phyloP scores from a whole-genome alignment of 2,888 invertebrate species.

The Ophioninae sp. region DNA sequence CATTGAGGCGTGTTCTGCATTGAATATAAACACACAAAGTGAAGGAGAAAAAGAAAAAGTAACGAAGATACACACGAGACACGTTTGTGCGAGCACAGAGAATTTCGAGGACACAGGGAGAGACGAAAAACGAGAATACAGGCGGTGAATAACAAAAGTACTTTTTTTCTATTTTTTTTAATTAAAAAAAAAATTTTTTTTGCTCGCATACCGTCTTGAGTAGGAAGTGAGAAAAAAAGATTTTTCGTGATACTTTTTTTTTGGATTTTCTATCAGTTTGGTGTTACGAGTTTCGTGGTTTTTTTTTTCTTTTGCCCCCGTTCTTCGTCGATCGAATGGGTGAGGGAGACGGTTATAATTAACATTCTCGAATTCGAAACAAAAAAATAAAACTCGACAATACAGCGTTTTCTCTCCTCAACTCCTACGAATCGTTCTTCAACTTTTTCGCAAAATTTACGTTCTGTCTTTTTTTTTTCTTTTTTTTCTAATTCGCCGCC shows the following conservation, averaged over 20 bases:
- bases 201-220: not conserved
- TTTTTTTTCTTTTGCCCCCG: not conserved
- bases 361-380: not conserved
- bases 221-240: not conserved
- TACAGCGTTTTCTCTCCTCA: conserved; percentile 27
- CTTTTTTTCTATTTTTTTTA: conserved; percentile 25
- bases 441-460: conserved; percentile 1
- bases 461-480: conserved; percentile 40
- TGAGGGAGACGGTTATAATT: not conserved
- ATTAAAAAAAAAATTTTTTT: too few relatives aligned
- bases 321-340: not conserved
- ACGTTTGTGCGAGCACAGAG: not conserved
- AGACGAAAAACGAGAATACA: not conserved
- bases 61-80: conserved; percentile 12
- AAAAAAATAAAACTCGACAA: conserved; percentile 3
- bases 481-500: conserved; percentile 42
- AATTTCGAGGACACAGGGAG: conserved; percentile 22
- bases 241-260: not conserved
- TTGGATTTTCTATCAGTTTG: not conserved
- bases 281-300: not conserved
- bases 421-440: conserved; percentile 26
- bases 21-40: conserved; percentile 11
- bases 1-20: conserved; percentile 60
- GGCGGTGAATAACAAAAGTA: conserved; percentile 2
- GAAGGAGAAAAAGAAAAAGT: not conserved